phyloP scores from a whole-genome alignment of 1,140 invertebrate species.

The Onthophagus taurus region DNA sequence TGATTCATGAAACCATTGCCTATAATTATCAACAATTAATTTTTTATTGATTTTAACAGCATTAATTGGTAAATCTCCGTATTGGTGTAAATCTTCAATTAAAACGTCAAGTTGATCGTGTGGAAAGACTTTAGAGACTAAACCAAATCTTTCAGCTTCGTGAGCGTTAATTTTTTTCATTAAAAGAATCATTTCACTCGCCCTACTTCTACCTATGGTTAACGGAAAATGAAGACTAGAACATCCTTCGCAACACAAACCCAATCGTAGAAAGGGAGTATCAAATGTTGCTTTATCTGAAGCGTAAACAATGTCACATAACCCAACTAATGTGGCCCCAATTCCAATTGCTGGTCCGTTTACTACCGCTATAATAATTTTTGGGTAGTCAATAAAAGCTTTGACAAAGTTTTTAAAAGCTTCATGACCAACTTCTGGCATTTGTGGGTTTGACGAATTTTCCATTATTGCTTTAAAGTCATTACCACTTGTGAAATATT shows the following conservation, averaged over 20 bases:
- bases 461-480: conserved; percentile 47
- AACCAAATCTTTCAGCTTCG: conserved; percentile 27
- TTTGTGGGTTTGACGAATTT: conserved; percentile 11
- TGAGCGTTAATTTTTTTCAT: conserved; percentile 67
- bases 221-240: conserved; percentile 75
- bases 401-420: conserved; percentile 52
- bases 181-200: conserved; percentile 70
- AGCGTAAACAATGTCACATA: conserved; percentile 86
- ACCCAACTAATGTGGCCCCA: conserved; percentile 66
- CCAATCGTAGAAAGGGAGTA: conserved; percentile 74
- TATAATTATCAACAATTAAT: conserved; percentile 23
- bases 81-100: conserved; percentile 22
- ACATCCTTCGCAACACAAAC: conserved; percentile 77
- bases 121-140: conserved; percentile 29
- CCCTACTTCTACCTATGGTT: conserved; percentile 69
- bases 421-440: conserved; percentile 1
- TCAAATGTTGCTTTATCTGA: conserved; percentile 72
- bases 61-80: conserved; percentile 26
- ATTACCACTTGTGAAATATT: conserved; percentile 81
- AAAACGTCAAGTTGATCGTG: conserved; percentile 22
- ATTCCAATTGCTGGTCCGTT: conserved; percentile 94
- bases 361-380: conserved; percentile 77
- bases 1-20: conserved; percentile 18
- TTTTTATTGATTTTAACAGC: conserved; percentile 28
- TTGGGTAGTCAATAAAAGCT: conserved; percentile 79